Evolutionary conservation across 2,888 invertebrate genomes (phyloP).

Genomic region (Temnothorax rugatulus): DNA sequence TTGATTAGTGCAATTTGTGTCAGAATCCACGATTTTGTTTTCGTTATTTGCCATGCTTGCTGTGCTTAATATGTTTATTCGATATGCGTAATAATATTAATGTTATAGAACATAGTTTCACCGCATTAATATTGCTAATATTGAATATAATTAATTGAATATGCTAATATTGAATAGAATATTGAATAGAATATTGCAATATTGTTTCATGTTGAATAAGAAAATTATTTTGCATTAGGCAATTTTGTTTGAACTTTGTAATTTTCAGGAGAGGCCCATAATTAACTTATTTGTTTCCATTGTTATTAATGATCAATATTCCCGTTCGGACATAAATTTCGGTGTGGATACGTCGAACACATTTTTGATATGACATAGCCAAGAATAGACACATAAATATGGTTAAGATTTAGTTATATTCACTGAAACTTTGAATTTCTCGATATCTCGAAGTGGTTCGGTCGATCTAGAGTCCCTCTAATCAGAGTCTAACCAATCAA

Average conservation of each 20-base stretch:
- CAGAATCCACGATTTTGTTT: not conserved
- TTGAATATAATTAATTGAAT: conserved; percentile 30
- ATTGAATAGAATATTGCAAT: conserved; percentile 31
- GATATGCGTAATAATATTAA: conserved; percentile 1
- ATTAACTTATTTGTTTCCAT: conserved; percentile 33
- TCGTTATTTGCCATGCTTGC: conserved; percentile 16
- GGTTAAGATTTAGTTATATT: conserved; percentile 22
- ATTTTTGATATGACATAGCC: not conserved
- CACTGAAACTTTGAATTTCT: conserved; percentile 24
- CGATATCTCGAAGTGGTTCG: conserved; percentile 29
- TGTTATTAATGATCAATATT: conserved; percentile 7
- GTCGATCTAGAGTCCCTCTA: not conserved
- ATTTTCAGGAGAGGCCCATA: conserved; percentile 22
- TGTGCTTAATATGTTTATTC: not conserved
- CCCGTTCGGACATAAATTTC: not conserved
- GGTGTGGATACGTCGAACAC: not conserved
- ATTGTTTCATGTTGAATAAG: not conserved
- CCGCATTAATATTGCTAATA: conserved; percentile 20
- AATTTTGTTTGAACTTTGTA: not conserved
- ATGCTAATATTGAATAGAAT: conserved; percentile 37
- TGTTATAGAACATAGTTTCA: conserved; percentile 2
- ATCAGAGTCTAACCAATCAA: too few relatives aligned
- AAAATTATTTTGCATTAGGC: conserved; percentile 13
- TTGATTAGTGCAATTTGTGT: not conserved
- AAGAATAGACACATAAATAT: not conserved